phyloP scores from a whole-genome alignment of 1,140 invertebrate genomes.

The Centruroides sculpturatus region DNA sequence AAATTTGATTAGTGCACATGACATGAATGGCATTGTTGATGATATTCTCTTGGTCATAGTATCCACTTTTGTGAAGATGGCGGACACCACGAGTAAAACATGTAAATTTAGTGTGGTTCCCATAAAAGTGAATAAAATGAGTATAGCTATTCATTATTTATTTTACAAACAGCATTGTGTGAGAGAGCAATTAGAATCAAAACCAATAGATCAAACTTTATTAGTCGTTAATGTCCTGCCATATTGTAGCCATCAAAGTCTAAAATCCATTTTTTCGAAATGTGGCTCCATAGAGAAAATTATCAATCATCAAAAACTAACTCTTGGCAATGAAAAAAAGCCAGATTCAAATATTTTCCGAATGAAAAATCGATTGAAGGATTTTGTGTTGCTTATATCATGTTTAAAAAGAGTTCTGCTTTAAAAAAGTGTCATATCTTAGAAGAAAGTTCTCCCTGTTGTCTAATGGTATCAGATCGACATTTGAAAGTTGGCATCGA shows the following conservation, averaged over 20 bases:
- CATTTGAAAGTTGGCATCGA: conserved; percentile 9
- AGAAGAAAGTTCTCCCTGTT: conserved; percentile 25
- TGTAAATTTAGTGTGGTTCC: no score
- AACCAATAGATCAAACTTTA: conserved; percentile 28
- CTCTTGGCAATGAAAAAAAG: conserved; percentile 18
- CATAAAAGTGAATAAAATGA: no score
- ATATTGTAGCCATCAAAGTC: conserved; percentile 43
- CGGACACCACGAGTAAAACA: no score
- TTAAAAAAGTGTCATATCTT: conserved; percentile 47
- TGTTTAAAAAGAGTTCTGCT: conserved; percentile 47
- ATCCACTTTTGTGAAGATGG: no score
- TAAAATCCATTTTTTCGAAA: conserved; percentile 42
- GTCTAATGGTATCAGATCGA: conserved; percentile 28
- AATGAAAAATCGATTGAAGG: conserved; percentile 25
- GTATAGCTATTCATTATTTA: no score
- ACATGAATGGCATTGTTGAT: no score
- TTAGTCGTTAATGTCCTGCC: conserved; percentile 57
- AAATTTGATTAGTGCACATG: no score
- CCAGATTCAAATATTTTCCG: conserved; percentile 26
- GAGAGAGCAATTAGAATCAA: conserved; percentile 19
- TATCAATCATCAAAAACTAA: conserved; percentile 40
- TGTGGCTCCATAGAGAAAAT: conserved; percentile 46
- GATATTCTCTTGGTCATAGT: no score
- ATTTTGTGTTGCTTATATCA: conserved; percentile 60
- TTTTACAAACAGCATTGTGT: conserved; percentile 16